Conservation (phyloP, 1,140 invertebrate species). For the Drosophila tsacasi region DNA sequence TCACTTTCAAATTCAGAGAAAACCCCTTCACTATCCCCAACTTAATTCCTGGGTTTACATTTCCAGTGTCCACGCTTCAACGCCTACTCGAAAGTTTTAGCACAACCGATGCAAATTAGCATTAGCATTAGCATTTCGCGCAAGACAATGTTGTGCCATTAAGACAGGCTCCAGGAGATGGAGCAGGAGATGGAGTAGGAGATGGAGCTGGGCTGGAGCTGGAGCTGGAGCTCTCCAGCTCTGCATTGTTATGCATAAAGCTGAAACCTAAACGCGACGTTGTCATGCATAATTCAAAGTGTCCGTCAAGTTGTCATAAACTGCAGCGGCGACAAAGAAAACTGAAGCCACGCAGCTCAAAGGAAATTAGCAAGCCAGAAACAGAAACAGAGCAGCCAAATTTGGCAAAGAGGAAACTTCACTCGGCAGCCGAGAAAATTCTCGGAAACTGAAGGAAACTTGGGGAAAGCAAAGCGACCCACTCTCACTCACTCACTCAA, state of each 20-base stretch:
- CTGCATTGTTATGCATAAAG: slow-evolving; percentile 71
- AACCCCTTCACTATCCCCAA: neutral
- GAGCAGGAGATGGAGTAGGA: neutral
- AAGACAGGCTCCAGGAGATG: slow-evolving; percentile 23
- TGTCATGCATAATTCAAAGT: slow-evolving; percentile 75
- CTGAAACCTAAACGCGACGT: slow-evolving; percentile 51
- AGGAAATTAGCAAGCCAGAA: slow-evolving; percentile 49
- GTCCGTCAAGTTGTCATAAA: slow-evolving; percentile 80
- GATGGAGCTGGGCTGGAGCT: neutral
- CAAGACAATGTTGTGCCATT: slow-evolving; percentile 71
- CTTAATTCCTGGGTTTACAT: neutral
- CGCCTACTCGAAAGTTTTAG: slow-evolving; percentile 60
- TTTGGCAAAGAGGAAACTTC: slow-evolving; percentile 34
- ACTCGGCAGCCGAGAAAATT: slow-evolving; percentile 15
- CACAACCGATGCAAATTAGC: slow-evolving; percentile 73
- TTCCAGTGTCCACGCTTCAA: slow-evolving; percentile 30
- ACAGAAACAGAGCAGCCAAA: slow-evolving; percentile 46
- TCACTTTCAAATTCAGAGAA: slow-evolving; percentile 10
- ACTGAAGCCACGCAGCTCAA: slow-evolving; percentile 36
- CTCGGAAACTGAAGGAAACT: slow-evolving; percentile 31
- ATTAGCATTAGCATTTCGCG: slow-evolving; percentile 72
- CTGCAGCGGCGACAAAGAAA: slow-evolving; percentile 47
- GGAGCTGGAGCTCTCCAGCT: slow-evolving; percentile 15
- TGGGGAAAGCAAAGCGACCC: slow-evolving; percentile 3
- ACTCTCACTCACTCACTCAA: slow-evolving; percentile 40